Base-by-base conservation (phyloP, 2,113 vertebrate species). In the Cyanistes caeruleus region DNA sequence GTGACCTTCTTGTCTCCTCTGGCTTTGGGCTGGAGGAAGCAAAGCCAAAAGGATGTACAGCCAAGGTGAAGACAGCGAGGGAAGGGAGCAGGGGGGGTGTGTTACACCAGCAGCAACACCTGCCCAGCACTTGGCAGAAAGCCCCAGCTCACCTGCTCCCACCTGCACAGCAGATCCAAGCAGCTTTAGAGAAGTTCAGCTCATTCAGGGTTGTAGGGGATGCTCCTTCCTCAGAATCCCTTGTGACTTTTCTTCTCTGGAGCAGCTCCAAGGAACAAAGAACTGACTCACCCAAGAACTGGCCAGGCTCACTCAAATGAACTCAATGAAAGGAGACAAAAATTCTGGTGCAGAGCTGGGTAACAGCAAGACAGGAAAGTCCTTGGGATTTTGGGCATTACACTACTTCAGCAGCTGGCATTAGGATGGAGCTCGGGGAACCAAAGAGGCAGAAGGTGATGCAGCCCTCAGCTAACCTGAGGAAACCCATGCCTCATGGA, bases 41-140 rank as follows among this genome's bases (percentile, higher is more conserved):
- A 31, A 52, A 31, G 84, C 94, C 88, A 90, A 84, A 96, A 84
- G 96, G 69, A 94, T 12, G 55, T 18, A 8, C 14, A 33, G 89
- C 91, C 74, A 58, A 77, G 78, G 44, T 72, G 70, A 87, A 69
- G 70, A 39, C 81, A 87, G 80, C 0, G 0, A 52, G 58, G 58
- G 51, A n/a, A 52, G 52, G 0, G 1, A 68, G 75, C 25, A 21
- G 44, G 22, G 22, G 35, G 56, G 64, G 53, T 21, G 9, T 16
- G 77, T 53, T 46, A 67, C 46, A 74, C 39, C 89, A 85, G 88
- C 82, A 62, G 84, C 90, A 73, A n/a, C 2, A 4, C 62, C 68
- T 68, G 80, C 69, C 75, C 48, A 20, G 87, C 5, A 30, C 72
- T 11, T 85, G 82, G 72, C 82, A 80, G 62, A 65, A 39, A 1